phyloP scores from a whole-genome alignment of 2,888 invertebrate genomes.

The Chrysomela aeneicollis region DNA sequence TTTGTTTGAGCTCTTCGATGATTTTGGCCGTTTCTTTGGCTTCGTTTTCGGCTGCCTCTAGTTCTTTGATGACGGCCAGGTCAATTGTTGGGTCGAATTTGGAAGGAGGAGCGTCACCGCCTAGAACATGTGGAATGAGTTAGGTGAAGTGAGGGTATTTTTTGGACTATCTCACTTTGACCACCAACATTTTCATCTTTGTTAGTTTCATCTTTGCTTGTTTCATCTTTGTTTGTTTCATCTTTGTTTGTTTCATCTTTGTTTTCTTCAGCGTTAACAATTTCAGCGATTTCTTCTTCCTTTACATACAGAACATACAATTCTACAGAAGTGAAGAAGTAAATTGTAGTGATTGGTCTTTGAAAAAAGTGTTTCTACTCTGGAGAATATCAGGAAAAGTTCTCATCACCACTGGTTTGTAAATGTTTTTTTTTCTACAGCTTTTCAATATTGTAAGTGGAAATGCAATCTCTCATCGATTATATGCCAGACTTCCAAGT shows the following conservation, averaged over 20 bases:
- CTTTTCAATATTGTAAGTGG: too few species aligned
- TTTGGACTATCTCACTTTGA: neutral
- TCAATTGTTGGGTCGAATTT: conserved; percentile 50
- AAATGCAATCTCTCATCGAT: too few species aligned
- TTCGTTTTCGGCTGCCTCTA: conserved; percentile 63
- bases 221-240: neutral
- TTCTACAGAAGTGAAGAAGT: too few species aligned
- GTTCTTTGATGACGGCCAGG: conserved; percentile 58
- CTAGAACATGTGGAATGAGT: neutral
- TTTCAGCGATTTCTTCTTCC: neutral
- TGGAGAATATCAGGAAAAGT: too few species aligned
- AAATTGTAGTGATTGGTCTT: too few species aligned
- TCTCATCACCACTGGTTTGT: too few species aligned
- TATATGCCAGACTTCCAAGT: too few species aligned
- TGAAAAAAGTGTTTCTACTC: too few species aligned
- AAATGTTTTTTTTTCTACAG: too few species aligned
- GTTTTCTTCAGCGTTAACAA: too few species aligned
- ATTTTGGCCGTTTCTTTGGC: conserved; percentile 62
- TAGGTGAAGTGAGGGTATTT: too few species aligned
- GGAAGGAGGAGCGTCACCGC: conserved; percentile 30
- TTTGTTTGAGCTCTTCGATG: conserved; percentile 58
- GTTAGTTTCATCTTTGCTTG: neutral
- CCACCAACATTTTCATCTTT: neutral
- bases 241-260: neutral
- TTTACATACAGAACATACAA: neutral